These are phyloP conservation scores for Agrilus planipennis DNA, from an alignment of 1,140 invertebrate genomes.

Conservation along the genomic window DNA sequence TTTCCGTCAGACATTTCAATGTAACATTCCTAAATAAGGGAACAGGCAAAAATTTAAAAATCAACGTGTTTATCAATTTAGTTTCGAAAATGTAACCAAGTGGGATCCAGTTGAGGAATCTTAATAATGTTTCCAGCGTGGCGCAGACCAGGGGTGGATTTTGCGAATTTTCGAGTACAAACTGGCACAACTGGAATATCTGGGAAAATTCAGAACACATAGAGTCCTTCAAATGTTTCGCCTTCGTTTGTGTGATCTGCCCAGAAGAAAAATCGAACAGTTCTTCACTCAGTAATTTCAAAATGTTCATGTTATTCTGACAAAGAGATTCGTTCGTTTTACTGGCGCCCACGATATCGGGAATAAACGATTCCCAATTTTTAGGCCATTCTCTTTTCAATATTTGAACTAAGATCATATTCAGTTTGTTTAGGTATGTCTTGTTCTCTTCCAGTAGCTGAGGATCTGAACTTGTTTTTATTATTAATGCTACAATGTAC, in stretches of 20 bases:
- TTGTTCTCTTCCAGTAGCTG: conserved; percentile 83
- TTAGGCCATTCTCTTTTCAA: conserved; percentile 99
- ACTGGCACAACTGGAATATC: conserved; percentile 95
- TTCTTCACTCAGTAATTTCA: conserved; percentile 96
- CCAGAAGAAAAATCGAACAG: conserved; percentile 98
- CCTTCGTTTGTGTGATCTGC: conserved; percentile 97
- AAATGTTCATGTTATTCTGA: conserved; percentile 98
- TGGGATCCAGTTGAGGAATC: conserved; percentile 99
- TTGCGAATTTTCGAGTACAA: conserved; percentile 95
- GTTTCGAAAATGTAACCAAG: conserved; percentile 99
- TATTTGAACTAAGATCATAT: conserved; percentile 98
- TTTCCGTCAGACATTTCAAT: conserved; percentile 96
- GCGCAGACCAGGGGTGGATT: conserved; percentile 88
- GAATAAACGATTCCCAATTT: conserved; percentile 98
- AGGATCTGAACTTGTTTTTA: conserved; percentile 93
- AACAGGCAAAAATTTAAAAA: conserved; percentile 95
- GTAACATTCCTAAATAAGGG: conserved; percentile 98
- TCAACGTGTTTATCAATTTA: conserved; percentile 87
- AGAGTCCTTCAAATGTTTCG: conserved; percentile 98
- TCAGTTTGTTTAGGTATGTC: conserved; percentile 96
- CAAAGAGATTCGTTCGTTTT: conserved; percentile 98
- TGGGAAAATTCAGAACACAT: conserved; percentile 99
- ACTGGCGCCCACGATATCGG: conserved; percentile 96
- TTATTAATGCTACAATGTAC: conserved; percentile 96
- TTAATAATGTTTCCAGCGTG: conserved; percentile 88